phyloP scores from a whole-genome alignment of 2,888 invertebrate genomes.

The Plutella xylostella region DNA sequence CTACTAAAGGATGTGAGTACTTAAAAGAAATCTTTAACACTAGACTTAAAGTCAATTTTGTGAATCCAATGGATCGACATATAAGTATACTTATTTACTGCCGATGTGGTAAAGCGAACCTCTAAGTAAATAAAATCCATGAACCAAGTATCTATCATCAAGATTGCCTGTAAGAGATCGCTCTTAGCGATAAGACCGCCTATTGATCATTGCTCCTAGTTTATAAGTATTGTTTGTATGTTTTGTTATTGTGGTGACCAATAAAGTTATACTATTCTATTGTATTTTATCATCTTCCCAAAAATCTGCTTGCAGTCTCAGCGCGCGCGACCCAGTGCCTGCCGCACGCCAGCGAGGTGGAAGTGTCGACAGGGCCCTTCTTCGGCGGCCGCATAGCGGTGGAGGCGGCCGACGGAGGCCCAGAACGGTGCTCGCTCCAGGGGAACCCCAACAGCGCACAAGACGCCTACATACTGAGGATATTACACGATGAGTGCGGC shows the following conservation, averaged over 20 bases:
- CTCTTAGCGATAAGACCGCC: too few species aligned
- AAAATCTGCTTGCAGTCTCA: constrained; percentile 70
- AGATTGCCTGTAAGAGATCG: too few species aligned
- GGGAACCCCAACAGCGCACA: constrained; percentile 79
- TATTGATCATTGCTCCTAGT: too few species aligned
- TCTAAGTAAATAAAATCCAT: too few species aligned
- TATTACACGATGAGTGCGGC: constrained; percentile 80
- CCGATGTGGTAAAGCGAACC: too few species aligned
- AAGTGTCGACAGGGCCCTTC: constrained; percentile 84
- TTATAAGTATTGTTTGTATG: background rate
- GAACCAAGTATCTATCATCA: too few species aligned
- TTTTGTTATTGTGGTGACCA: too few species aligned
- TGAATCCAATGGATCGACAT: too few species aligned
- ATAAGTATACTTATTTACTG: too few species aligned
- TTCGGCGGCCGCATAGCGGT: constrained; percentile 84
- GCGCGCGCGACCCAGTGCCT: constrained; percentile 84
- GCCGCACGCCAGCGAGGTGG: constrained; percentile 84
- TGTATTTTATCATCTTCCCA: too few species aligned
- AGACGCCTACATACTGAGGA: constrained; percentile 80
- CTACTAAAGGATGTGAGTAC: constrained; percentile 86
- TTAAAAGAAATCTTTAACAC: background rate
- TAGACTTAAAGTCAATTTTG: too few species aligned
- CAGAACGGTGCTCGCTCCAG: constrained; percentile 77
- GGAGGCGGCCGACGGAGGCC: constrained; percentile 77
- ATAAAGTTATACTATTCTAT: too few species aligned